These are phyloP conservation scores for Phasia obesa DNA, from an alignment of 2,888 invertebrate genomes.

Conservation along the genomic window DNA sequence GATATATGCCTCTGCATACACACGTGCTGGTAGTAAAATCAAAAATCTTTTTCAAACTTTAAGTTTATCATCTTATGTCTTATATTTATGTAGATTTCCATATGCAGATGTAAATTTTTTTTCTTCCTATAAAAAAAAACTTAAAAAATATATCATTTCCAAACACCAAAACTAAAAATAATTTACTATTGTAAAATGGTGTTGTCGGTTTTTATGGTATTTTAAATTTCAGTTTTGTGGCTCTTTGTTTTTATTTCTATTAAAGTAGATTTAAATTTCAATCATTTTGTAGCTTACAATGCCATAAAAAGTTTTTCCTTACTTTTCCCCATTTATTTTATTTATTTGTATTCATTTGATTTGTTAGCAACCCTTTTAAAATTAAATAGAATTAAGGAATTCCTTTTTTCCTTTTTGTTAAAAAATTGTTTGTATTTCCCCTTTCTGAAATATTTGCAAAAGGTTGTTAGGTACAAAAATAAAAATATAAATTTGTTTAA, in stretches of 20 bases:
- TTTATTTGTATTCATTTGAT: too few species aligned
- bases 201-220: not conserved
- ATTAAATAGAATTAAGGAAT: not conserved
- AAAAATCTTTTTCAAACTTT: not conserved
- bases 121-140: too few species aligned
- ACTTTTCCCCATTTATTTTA: too few species aligned
- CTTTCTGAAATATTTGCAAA: not conserved
- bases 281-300: not conserved
- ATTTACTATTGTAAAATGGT: too few species aligned
- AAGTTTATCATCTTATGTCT: not conserved
- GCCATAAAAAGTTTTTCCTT: not conserved
- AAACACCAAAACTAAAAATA: too few species aligned
- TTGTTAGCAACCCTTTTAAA: slow-evolving; percentile 19
- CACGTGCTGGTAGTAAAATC: too few species aligned
- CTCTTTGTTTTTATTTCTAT: slow-evolving; percentile 13
- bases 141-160: too few species aligned
- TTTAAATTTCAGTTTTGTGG: not conserved
- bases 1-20: not conserved
- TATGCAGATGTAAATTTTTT: not conserved
- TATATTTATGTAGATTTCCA: not conserved
- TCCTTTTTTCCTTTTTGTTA: too few species aligned
- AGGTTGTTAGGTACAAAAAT: not conserved
- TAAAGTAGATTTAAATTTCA: slow-evolving; percentile 18
- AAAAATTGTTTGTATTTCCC: not conserved
- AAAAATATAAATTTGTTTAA: too few species aligned